Evolutionary conservation across 2,888 invertebrate species (phyloP).

Genomic region (Celastrina argiolus): DNA sequence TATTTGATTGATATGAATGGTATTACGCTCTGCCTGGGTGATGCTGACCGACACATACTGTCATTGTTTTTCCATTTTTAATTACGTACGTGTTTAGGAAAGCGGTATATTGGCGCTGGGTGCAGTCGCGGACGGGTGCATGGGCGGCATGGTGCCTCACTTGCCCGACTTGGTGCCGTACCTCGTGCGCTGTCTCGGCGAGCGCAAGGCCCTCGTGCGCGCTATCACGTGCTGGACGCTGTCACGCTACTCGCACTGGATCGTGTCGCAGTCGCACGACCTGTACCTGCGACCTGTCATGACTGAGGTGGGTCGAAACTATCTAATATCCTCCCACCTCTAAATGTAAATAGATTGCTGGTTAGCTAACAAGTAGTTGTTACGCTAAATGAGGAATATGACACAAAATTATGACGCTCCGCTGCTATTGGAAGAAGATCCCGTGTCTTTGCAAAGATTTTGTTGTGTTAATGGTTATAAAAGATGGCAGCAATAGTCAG

Average conservation of each 20-base stretch:
- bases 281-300: slow-evolving; percentile 95
- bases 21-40: too few species aligned
- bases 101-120: slow-evolving; percentile 96
- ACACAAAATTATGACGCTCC: too few species aligned
- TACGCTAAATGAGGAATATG: too few species aligned
- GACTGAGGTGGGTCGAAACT: slow-evolving; percentile 82
- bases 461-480: too few species aligned
- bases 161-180: slow-evolving; percentile 97
- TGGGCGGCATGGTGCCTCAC: slow-evolving; percentile 98
- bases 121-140: slow-evolving; percentile 94
- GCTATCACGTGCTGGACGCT: slow-evolving; percentile 99
- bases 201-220: slow-evolving; percentile 96
- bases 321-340: too few species aligned
- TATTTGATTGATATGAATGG: too few species aligned
- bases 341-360: neutral
- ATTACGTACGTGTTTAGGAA: slow-evolving; percentile 68
- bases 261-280: slow-evolving; percentile 96
- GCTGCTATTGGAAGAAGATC: too few species aligned
- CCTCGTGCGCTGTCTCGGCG: slow-evolving; percentile 93
- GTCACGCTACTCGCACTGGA: slow-evolving; percentile 98
- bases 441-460: too few species aligned
- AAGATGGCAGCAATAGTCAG: too few species aligned
- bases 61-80: slow-evolving; percentile 37
- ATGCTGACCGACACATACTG: too few species aligned
- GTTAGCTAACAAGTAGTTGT: too few species aligned